phyloP scores from a whole-genome alignment of 2,113 vertebrate genomes.

The Scortum barcoo region DNA sequence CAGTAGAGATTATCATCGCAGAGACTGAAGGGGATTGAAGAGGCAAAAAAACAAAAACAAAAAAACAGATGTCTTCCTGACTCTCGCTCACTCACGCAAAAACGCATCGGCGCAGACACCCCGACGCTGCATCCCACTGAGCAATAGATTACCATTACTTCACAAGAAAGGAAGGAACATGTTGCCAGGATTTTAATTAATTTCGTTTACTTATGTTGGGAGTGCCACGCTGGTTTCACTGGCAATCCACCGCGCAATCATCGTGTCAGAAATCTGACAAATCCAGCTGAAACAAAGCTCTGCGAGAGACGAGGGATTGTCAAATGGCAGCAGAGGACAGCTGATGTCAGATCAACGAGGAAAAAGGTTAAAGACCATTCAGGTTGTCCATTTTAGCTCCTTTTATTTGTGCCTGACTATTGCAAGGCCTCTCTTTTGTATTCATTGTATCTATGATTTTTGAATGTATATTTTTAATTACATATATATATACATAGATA shows the following conservation, averaged over 20 bases:
- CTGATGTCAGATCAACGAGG: neutral
- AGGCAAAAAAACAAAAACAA: neutral
- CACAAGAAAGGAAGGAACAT: constrained; percentile 28
- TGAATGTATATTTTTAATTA: neutral
- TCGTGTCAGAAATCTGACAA: constrained; percentile 46
- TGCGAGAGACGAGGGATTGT: constrained; percentile 1
- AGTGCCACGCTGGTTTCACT: constrained; percentile 19
- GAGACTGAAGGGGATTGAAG: constrained; percentile 15
- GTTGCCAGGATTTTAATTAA: constrained; percentile 61
- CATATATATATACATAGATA: too few relatives aligned
- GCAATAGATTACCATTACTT: constrained; percentile 42
- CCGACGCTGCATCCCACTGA: constrained; percentile 19
- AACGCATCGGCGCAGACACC: constrained; percentile 14
- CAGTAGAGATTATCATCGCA: neutral
- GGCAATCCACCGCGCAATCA: constrained; percentile 36
- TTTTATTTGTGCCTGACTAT: neutral
- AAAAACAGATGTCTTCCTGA: constrained; percentile 3
- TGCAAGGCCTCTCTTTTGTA: neutral
- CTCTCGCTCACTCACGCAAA: neutral
- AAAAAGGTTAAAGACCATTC: neutral
- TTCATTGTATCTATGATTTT: neutral
- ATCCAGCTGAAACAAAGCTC: constrained; percentile 20
- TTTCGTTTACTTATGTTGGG: constrained; percentile 35
- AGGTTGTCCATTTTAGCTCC: neutral
- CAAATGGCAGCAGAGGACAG: neutral